Base-by-base conservation (phyloP, 2,888 invertebrate species). In the Melieria omissa region DNA sequence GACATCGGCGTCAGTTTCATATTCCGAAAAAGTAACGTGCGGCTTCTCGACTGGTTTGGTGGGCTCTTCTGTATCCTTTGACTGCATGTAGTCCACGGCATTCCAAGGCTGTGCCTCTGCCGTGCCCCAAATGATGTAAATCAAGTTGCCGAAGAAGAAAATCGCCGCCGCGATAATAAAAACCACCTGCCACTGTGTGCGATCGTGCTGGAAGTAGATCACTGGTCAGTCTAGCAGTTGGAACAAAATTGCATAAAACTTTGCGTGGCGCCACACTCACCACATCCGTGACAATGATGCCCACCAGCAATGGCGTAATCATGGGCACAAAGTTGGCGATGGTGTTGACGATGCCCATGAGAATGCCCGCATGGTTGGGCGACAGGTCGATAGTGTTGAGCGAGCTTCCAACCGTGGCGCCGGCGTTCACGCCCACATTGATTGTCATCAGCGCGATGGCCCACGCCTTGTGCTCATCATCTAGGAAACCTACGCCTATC, bases 91-190 rank as follows among this genome's bases (percentile, higher is more conserved):
- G 63, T 88, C 80, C 5, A 79, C 90, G 89, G 90, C 89, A 80
- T 93, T 91, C 94, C 94, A 95, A 0, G 88, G 84, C 80, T 94
- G 94, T 0, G 88, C 87, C 74, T 90, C 87, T 0, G 91, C 90
- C 14, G 90, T 90, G 9, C 92, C 91, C 83, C 92, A 93, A 4
- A 92, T 82, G 5, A 93, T 80, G 82, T 92, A 95, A 77, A 92
- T 88, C n/a, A 92, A 84, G 80, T 92, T 92, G 5, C 92, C 91
- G 57, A 91, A 82, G 73, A 93, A 89, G 81, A 93, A 94, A 8
- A 93, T 87, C 8, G 88, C 89, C 0, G 93, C 90, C 0, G 94
- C 78, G 42, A 83, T 88, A 81, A 92, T 91, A 85, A 95, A 95
- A n/a, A 94, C 92, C 70, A 90, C 89, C 74, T 90, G 89, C 95